phyloP scores from a whole-genome alignment of 2,113 vertebrate species.

The Danio rerio region DNA sequence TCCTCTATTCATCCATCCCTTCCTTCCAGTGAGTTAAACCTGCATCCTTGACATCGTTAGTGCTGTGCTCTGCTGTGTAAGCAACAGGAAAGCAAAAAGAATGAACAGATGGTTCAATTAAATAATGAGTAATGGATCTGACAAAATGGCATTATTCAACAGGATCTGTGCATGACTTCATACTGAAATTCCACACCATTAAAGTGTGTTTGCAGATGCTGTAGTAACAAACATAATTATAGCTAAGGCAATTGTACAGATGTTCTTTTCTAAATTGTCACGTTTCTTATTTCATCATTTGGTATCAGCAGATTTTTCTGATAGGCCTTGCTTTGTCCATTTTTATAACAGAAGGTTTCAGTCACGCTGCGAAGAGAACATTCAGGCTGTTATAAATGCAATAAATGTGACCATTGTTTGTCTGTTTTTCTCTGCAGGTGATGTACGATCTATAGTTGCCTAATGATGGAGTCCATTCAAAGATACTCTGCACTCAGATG shows the following conservation, averaged over 20 bases:
- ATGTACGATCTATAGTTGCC: conserved; percentile 51
- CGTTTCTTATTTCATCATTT: background rate
- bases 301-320: background rate
- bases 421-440: conserved; percentile 50
- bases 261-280: background rate
- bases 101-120: background rate
- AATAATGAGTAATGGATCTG: background rate
- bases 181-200: background rate
- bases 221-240: background rate
- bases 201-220: conserved; percentile 1
- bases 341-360: background rate
- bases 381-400: background rate
- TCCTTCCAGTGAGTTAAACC: too few relatives aligned
- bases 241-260: background rate
- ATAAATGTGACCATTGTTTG: background rate
- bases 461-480: background rate
- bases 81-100: background rate
- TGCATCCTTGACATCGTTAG: too few relatives aligned
- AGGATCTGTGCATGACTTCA: background rate
- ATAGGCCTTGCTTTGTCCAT: background rate
- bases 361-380: background rate
- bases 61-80: too few relatives aligned
- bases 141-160: background rate
- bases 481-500: background rate
- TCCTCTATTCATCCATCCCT: too few relatives aligned